Conservation (phyloP, 2,113 vertebrate species). For the Equus przewalskii region DNA sequence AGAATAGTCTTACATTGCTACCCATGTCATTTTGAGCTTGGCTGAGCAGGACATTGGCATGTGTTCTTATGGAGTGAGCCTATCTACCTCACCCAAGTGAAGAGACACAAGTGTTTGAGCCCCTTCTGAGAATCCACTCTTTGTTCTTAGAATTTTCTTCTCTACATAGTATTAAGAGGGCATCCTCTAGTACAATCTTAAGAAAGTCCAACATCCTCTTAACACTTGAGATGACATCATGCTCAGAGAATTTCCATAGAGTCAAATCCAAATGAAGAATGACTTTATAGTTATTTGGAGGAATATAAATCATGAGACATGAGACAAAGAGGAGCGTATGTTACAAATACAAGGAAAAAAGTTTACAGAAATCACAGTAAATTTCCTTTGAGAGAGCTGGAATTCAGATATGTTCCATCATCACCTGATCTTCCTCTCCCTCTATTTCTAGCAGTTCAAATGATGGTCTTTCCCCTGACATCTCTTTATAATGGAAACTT, state of each 20-base stretch:
- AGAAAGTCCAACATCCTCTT: neutral
- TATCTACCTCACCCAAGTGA: neutral
- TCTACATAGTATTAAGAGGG: neutral
- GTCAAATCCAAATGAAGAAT: neutral
- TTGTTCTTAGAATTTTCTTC: neutral
- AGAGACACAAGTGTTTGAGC: neutral
- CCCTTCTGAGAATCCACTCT: neutral
- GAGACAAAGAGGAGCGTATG: neutral
- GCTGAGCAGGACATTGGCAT: neutral
- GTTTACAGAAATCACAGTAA: neutral
- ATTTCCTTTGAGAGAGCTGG: neutral
- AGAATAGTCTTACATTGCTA: neutral
- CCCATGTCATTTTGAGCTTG: neutral
- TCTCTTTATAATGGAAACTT: neutral
- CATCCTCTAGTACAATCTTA: neutral
- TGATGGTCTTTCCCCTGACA: neutral
- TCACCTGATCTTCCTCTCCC: neutral
- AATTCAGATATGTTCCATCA: neutral
- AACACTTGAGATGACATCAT: neutral
- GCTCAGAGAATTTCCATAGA: neutral
- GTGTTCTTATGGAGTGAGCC: neutral
- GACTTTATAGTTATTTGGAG: conserved; percentile 3
- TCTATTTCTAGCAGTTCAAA: neutral
- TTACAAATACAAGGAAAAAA: neutral
- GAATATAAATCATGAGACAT: neutral